Percentiles rank a stretch among this genome's conserved stretches.
Evolutionary conservation across 2,113 vertebrate genomes (phyloP).

Genomic region (Nanorana parkeri): DNA sequence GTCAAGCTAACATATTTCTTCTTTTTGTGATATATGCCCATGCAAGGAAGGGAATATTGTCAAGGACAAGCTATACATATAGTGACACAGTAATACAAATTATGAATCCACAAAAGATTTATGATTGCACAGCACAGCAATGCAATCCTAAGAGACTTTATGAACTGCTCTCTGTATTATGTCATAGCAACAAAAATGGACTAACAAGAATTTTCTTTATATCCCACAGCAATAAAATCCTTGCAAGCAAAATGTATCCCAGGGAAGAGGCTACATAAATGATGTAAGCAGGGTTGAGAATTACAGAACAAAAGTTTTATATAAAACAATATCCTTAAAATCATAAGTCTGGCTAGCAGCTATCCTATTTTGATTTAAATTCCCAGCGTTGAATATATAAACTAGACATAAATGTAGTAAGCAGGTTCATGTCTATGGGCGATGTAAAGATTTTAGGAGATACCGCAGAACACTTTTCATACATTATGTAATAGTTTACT

Average conservation of each 20-base stretch:
- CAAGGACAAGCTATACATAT: conserved; percentile 29
- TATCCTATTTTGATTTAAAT: too few species aligned
- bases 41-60: conserved; percentile 8
- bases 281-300: too few species aligned
- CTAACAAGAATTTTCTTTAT: conserved; percentile 22
- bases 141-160: conserved; percentile 35
- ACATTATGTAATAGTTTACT: too few species aligned
- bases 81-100: conserved; percentile 14
- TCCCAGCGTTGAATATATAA: too few species aligned
- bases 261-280: neutral
- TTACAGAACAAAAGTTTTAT: neutral
- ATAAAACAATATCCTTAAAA: too few species aligned
- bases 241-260: neutral
- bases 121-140: conserved; percentile 30
- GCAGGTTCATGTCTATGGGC: too few species aligned
- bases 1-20: conserved; percentile 28
- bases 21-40: conserved; percentile 14
- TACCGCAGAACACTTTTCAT: too few species aligned
- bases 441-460: too few species aligned
- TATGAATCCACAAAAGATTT: conserved; percentile 33
- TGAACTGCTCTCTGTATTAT: conserved; percentile 22
- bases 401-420: too few species aligned
- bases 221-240: conserved; percentile 17
- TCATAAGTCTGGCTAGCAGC: too few species aligned
- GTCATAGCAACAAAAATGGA: conserved; percentile 30